Conservation (phyloP, 2,797 vertebrate species). For the Oreonectes daqikongensis region DNA sequence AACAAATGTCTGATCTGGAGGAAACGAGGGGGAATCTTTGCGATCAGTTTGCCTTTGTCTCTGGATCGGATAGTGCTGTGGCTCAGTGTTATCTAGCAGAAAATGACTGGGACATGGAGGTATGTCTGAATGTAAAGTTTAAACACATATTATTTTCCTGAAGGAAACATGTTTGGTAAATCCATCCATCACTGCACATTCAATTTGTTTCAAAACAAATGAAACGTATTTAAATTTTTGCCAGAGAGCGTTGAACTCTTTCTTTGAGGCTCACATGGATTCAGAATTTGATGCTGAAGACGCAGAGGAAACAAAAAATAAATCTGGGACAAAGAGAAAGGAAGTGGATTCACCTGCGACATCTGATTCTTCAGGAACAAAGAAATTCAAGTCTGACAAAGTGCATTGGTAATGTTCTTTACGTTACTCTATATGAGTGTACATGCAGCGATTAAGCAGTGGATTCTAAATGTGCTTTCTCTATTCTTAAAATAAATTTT, state of each 20-base stretch:
- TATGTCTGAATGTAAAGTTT: conserved; percentile 47
- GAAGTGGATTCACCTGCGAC: conserved; percentile 43
- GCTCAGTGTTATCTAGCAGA: conserved; percentile 82
- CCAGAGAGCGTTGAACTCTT: conserved; percentile 87
- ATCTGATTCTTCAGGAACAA: conserved; percentile 60
- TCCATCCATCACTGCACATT: neutral
- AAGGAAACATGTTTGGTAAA: neutral
- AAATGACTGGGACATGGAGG: conserved; percentile 89
- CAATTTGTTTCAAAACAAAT: neutral
- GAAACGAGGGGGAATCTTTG: conserved; percentile 73
- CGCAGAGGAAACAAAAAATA: conserved; percentile 51
- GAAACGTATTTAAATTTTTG: neutral
- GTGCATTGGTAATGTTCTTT: conserved; percentile 37
- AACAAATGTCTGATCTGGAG: conserved; percentile 56
- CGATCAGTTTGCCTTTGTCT: conserved; percentile 79
- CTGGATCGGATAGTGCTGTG: conserved; percentile 72
- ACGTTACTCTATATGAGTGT: neutral
- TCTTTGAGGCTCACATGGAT: conserved; percentile 82
- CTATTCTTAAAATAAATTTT: neutral
- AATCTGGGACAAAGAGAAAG: conserved; percentile 59
- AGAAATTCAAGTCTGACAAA: conserved; percentile 26
- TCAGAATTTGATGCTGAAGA: conserved; percentile 70
- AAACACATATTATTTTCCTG: neutral
- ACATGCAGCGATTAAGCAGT: neutral
- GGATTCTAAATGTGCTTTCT: neutral